phyloP scores from a whole-genome alignment of 2,888 invertebrate genomes.

The Prenolepis imparis region DNA sequence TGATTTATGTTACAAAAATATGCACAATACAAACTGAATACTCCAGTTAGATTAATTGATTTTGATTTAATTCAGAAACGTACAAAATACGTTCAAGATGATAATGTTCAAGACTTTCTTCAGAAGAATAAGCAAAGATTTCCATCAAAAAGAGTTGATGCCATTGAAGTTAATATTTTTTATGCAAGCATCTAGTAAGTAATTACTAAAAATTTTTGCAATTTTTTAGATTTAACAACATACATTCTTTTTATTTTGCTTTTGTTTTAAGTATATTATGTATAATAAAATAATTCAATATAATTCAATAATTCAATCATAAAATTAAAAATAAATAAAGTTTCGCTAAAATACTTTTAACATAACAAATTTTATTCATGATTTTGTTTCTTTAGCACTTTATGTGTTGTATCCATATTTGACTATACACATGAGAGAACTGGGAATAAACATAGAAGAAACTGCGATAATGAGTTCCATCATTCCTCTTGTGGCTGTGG shows the following conservation, averaged over 20 bases:
- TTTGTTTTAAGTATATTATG: background rate
- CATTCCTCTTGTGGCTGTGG: constrained; percentile 91
- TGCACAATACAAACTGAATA: background rate
- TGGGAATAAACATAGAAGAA: constrained; percentile 93
- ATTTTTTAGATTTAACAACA: background rate
- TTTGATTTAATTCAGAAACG: background rate
- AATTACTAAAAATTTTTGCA: background rate
- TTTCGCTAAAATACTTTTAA: background rate
- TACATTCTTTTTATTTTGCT: background rate
- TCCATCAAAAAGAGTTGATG: constrained; percentile 91
- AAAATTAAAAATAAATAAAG: background rate
- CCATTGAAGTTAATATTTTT: constrained; percentile 92
- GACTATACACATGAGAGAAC: constrained; percentile 93
- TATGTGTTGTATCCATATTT: constrained; percentile 93
- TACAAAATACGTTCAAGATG: constrained; percentile 85
- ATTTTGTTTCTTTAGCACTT: constrained; percentile 89
- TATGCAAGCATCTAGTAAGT: constrained; percentile 92
- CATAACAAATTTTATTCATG: constrained; percentile 8
- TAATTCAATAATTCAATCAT: no score
- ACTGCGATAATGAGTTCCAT: constrained; percentile 93
- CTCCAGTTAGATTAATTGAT: background rate
- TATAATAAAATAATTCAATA: constrained; percentile 19
- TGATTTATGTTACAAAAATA: background rate
- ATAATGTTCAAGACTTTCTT: constrained; percentile 89
- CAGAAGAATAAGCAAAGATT: constrained; percentile 90